Evolutionary conservation across 2,888 invertebrate genomes (phyloP).

Genomic region (Drosophila meridiana): DNA sequence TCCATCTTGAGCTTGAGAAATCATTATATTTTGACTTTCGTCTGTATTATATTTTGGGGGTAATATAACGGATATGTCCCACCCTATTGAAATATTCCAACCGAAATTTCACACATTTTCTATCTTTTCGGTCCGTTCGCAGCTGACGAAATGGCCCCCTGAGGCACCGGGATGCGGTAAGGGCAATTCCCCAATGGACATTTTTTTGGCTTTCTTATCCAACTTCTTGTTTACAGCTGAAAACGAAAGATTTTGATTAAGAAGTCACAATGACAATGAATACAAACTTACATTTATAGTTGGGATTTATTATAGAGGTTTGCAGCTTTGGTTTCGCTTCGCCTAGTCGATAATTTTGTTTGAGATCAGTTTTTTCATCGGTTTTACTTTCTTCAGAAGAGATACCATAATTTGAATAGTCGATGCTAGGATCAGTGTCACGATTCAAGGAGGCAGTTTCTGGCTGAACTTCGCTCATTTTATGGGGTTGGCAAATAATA

Average conservation of each 20-base stretch:
- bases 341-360: too few species aligned
- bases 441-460: too few species aligned
- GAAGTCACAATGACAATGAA: neutral
- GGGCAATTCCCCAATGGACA: conserved; percentile 22
- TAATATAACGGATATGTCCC: too few species aligned
- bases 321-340: conserved; percentile 12
- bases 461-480: too few species aligned
- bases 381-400: too few species aligned
- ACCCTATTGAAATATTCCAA: too few species aligned
- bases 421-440: too few species aligned
- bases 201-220: neutral
- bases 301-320: conserved; percentile 47
- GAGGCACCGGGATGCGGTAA: conserved; percentile 27
- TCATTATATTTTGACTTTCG: neutral
- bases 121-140: neutral
- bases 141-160: conserved; percentile 32
- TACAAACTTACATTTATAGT: conserved; percentile 20
- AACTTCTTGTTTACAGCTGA: conserved; percentile 14
- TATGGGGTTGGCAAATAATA: conserved; percentile 3
- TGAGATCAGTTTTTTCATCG: neutral
- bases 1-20: neutral
- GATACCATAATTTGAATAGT: too few species aligned
- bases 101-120: too few species aligned
- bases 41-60: too few species aligned
- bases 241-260: neutral